Evolutionary conservation across 2,797 vertebrate genomes (phyloP), one percentile per base, ranked within the genome.

Genomic region (Tenualosa thibaudeaui): DNA sequence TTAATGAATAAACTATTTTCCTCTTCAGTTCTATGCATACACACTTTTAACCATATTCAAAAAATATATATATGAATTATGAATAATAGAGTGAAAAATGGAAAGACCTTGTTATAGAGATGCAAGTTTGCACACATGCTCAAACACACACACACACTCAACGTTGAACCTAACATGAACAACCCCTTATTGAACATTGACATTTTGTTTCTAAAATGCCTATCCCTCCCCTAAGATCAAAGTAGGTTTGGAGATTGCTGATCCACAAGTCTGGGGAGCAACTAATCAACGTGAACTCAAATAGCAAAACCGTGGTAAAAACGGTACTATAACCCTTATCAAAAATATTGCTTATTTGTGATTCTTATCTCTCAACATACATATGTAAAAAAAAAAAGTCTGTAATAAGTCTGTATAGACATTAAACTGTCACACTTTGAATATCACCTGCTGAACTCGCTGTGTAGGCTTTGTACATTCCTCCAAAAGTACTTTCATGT

Each of bases 241-340:
- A 83, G 37, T 15, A 13, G 53, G 10, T 56, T 56, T 83, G 37
- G 10, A 60, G 82, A 83, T 46, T 12, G 82, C 40, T 83, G 26
- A 83, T 83, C 58, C 56, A 83, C 56, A 31, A 83, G 31, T 46
- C 49, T 56, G 82, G 5, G 17, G 82, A 83, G 56, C 56, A 83
- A 83, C 60, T 43, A 31, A 56, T 60, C 53, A 56, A 13, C 53
- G 31, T 31, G 31, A 31, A 31, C 31, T 31, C 31, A 31, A 31
- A 31, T 31, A 31, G 31, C 31, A 31, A 31, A 31, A 31, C 31
- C 31, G 31, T 31, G 31, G 31, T 31, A 31, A 31, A 0, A 31
- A 31, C 31, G 31, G 31, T 31, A 31, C 31, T 31, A 31, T 31
- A 31, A 31, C 31, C 31, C 31, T 31, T 31, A 31, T 31, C 31